Evolutionary conservation across 2,797 vertebrate species (phyloP).

Genomic region (Lateolabrax maculatus): DNA sequence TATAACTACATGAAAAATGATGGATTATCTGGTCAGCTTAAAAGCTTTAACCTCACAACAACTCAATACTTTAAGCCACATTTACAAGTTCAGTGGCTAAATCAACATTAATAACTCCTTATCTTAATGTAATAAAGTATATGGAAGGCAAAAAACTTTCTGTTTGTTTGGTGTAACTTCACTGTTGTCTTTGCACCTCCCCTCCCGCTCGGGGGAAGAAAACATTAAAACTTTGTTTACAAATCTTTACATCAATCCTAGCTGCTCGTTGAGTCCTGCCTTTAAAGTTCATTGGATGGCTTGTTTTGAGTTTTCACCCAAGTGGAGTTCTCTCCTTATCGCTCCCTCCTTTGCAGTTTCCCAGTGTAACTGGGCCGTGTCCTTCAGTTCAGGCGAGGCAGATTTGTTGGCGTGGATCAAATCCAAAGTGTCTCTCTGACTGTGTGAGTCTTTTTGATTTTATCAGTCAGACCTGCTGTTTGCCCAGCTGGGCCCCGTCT

Average conservation of each 20-base stretch:
- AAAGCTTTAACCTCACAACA: slow-evolving; percentile 75
- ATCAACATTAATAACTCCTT: slow-evolving; percentile 67
- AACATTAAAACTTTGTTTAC: slow-evolving; percentile 58
- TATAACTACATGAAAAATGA: slow-evolving; percentile 91
- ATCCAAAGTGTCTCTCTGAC: slow-evolving; percentile 49
- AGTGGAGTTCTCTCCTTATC: slow-evolving; percentile 47
- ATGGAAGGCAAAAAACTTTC: slow-evolving; percentile 74
- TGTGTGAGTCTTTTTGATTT: slow-evolving; percentile 28
- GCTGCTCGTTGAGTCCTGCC: slow-evolving; percentile 58
- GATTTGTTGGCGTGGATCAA: slow-evolving; percentile 75
- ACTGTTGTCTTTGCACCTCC: slow-evolving; percentile 55
- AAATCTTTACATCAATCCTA: slow-evolving; percentile 58
- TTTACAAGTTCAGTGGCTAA: slow-evolving; percentile 63
- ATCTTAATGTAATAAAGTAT: slow-evolving; percentile 73
- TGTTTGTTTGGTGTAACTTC: slow-evolving; percentile 78
- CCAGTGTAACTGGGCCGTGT: no score
- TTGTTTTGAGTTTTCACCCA: slow-evolving; percentile 65
- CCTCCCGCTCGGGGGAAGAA: background rate
- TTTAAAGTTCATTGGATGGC: slow-evolving; percentile 78
- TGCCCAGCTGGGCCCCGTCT: slow-evolving; percentile 86
- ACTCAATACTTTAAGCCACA: slow-evolving; percentile 68
- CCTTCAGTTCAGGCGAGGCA: slow-evolving; percentile 74
- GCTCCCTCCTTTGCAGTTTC: no score
- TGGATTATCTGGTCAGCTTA: slow-evolving; percentile 71
- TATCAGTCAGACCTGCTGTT: slow-evolving; percentile 89